Evolutionary conservation across 2,797 vertebrate species (phyloP), one percentile per base, ranked within the genome.

Genomic region (Ceyx erithaca): DNA sequence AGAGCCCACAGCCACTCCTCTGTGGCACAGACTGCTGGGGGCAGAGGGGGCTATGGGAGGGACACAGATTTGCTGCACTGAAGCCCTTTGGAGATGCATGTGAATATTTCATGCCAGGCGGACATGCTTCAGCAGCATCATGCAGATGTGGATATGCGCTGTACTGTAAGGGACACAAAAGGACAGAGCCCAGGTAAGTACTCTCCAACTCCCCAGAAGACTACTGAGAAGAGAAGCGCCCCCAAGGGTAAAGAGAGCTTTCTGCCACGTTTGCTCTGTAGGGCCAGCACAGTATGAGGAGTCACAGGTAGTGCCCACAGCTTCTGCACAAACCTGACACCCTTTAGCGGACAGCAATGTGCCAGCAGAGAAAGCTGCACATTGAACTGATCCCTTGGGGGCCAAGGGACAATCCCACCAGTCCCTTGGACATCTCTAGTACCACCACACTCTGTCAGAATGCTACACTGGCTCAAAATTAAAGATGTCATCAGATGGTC

Each of bases 41-140:
- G 35, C 13, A 6, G 3, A 22, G 7, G 26, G 8, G 14, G 40
- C 37, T 35, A 54, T 4, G 1, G 70, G 59, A 57, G 52, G 58
- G 41, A 54, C n/a, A 12, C 15, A 4, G 0, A 77, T 89, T 41
- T 84, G 85, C 90, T 59, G 59, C 13, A 11, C 73, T 51, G n/a
- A 40, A 92, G 43, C 51, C 69, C 51, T 80, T 45, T 31, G 43
- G 91, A 81, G 59, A 62, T 1, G 2, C 30, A 10, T 64, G 63
- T 59, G 70, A 86, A 86, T 94, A 94, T 90, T 91, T 90, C 59
- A 75, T 59, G 63, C n/a, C 33, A 51, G 62, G 70, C 63, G 79
- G 70, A 85, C 0, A 64, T 79, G 80, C 40, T 92, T 80, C 51
- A 48, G 77, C 67, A 70, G 58, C 64, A 45, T 26, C 72, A 37